These are phyloP conservation scores for Trachemys scripta DNA, from an alignment of 2,113 vertebrate species.

Conservation along the genomic window DNA sequence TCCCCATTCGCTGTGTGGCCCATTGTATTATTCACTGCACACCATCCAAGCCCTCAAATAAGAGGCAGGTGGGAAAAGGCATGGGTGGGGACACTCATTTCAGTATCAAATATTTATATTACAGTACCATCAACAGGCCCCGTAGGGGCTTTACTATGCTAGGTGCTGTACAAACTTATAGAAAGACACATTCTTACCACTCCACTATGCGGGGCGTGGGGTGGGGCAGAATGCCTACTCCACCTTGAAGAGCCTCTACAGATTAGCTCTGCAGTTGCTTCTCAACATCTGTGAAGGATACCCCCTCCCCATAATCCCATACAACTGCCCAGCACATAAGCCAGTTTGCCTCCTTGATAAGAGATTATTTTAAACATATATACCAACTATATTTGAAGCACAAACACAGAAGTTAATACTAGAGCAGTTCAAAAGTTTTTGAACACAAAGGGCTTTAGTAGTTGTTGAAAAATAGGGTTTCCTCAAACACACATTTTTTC, in stretches of 20 bases:
- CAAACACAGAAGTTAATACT: too few species aligned
- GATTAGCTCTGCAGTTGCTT: not conserved
- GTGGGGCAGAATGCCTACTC: not conserved
- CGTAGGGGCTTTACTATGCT: not conserved
- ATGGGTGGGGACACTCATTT: not conserved
- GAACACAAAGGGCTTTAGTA: too few species aligned
- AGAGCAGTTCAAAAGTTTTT: too few species aligned
- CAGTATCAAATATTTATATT: not conserved
- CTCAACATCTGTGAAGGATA: not conserved
- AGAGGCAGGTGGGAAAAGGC: not conserved
- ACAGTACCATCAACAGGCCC: not conserved
- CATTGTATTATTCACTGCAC: too few species aligned
- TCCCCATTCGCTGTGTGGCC: too few species aligned
- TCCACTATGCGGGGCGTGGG: not conserved
- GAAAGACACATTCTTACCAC: not conserved
- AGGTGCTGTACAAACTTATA: not conserved
- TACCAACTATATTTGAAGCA: not conserved
- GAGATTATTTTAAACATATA: not conserved
- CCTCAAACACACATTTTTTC: too few species aligned
- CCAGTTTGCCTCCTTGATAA: not conserved
- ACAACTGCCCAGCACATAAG: accelerated
- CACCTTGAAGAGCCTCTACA: not conserved
- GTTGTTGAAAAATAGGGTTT: too few species aligned
- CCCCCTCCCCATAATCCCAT: not conserved
- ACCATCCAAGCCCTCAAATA: not conserved